Percentiles rank a stretch among this genome's conserved stretches.
phyloP scores from a whole-genome alignment of 2,888 invertebrate genomes.

The Zhengitettix transpicula region DNA sequence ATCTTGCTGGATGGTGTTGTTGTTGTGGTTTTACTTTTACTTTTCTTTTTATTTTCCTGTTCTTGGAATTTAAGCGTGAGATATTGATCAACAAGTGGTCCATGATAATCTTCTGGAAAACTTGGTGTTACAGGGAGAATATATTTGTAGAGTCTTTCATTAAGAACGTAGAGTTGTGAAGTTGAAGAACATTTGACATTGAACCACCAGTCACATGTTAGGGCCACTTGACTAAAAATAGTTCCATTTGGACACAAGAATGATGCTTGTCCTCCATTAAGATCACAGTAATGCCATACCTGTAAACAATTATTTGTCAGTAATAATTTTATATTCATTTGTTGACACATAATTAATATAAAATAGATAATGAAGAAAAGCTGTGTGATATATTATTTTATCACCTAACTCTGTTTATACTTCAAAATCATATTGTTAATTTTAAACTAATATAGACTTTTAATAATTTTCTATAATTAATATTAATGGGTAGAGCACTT shows the following conservation, averaged over 20 bases:
- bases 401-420: too few relatives aligned
- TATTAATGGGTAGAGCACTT: too few relatives aligned
- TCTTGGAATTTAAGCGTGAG: constrained; percentile 70
- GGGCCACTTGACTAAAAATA: constrained; percentile 73
- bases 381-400: too few relatives aligned
- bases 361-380: too few relatives aligned
- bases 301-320: constrained; percentile 19
- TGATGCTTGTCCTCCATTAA: constrained; percentile 79
- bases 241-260: constrained; percentile 83
- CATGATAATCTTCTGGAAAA: constrained; percentile 80
- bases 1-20: constrained; percentile 23
- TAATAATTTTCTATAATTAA: too few relatives aligned
- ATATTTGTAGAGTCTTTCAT: constrained; percentile 76
- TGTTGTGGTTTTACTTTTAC: constrained; percentile 35
- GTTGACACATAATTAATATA: too few relatives aligned
- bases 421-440: too few relatives aligned
- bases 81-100: constrained; percentile 75
- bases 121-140: constrained; percentile 73
- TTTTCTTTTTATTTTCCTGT: constrained; percentile 40
- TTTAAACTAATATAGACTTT: too few relatives aligned
- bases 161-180: constrained; percentile 69
- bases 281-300: constrained; percentile 87
- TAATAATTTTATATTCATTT: too few relatives aligned
- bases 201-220: constrained; percentile 89
- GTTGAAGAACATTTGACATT: constrained; percentile 75